phyloP scores from a whole-genome alignment of 1,140 invertebrate genomes.

The Hypsibius dujardini region DNA sequence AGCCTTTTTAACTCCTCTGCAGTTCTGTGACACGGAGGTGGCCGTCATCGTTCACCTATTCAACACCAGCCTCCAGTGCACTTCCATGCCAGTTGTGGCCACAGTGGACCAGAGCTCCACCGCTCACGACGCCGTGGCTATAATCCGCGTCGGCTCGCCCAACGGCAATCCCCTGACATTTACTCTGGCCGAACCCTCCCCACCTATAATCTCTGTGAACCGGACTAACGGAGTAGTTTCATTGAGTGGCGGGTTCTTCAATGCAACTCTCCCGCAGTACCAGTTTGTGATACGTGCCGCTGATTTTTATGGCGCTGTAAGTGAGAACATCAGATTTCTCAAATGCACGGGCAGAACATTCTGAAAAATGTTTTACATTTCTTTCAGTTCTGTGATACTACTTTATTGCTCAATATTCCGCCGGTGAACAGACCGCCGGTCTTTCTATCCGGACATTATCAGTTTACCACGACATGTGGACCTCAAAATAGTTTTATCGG shows the following conservation, averaged over 20 bases:
- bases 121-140: background rate
- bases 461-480: background rate
- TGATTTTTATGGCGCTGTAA: background rate
- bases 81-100: background rate
- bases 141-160: background rate
- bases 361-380: background rate
- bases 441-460: background rate
- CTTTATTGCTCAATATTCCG: background rate
- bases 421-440: background rate
- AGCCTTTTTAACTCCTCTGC: too few species aligned
- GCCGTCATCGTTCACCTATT: background rate
- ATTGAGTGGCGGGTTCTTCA: background rate
- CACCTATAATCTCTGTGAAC: background rate
- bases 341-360: background rate
- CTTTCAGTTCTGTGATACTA: conserved; percentile 1
- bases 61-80: background rate
- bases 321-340: background rate
- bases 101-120: background rate
- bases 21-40: background rate
- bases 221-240: background rate
- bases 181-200: background rate
- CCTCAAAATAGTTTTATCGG: background rate
- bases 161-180: background rate
- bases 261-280: background rate
- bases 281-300: background rate